phyloP scores from a whole-genome alignment of 1,140 invertebrate genomes.

The Hestina assimilis region DNA sequence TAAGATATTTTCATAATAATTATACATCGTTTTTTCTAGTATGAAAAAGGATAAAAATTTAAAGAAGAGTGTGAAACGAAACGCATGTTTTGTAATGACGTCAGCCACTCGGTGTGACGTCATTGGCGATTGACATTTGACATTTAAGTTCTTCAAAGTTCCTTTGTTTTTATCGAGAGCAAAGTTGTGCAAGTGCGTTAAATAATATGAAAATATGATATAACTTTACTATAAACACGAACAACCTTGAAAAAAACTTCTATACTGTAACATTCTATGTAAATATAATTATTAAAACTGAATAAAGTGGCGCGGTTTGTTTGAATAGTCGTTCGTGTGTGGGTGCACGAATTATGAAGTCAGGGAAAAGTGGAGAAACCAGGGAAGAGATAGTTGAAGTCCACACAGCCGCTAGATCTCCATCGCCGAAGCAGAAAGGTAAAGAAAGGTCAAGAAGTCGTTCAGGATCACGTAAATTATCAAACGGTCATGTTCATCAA shows the following conservation, averaged over 20 bases:
- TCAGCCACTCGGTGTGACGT: constrained; percentile 69
- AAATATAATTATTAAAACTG: background rate
- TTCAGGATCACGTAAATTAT: constrained; percentile 61
- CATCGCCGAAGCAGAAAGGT: constrained; percentile 59
- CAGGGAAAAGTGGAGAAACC: constrained; percentile 61
- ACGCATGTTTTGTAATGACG: constrained; percentile 45
- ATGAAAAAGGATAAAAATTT: background rate
- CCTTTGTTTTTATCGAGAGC: constrained; percentile 32
- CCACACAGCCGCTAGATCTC: constrained; percentile 55
- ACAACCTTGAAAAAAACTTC: constrained; percentile 18
- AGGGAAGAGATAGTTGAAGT: constrained; percentile 69
- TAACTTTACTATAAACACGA: constrained; percentile 19
- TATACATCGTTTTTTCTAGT: too few species aligned
- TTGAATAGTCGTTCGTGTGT: constrained; percentile 3
- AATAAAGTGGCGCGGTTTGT: background rate
- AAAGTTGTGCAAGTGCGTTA: constrained; percentile 8
- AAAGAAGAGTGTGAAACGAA: constrained; percentile 32
- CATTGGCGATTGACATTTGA: constrained; percentile 59
- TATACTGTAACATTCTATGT: background rate
- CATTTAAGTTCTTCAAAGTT: constrained; percentile 39
- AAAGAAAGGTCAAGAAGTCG: constrained; percentile 48
- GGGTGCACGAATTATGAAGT: constrained; percentile 52
- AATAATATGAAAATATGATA: constrained; percentile 11
- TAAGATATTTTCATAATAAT: too few species aligned
- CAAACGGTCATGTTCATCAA: constrained; percentile 55